phyloP scores from a whole-genome alignment of 2,797 vertebrate genomes.

The Menidia menidia region DNA sequence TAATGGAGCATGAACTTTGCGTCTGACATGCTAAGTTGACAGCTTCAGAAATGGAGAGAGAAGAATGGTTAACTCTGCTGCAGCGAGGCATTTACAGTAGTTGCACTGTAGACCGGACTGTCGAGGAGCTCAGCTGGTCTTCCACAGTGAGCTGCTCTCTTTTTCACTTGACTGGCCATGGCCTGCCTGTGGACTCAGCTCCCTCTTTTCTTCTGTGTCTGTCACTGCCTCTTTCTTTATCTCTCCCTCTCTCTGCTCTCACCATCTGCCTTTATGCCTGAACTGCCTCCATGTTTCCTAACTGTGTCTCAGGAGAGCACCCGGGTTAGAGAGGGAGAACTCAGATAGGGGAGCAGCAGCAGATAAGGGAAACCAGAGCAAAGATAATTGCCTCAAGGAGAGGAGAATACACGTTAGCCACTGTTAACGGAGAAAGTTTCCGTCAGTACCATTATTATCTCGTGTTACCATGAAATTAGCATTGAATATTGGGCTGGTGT shows the following conservation, averaged over 20 bases:
- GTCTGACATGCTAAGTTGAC: slow-evolving; percentile 1
- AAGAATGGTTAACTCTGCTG: slow-evolving; percentile 12
- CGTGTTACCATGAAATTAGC: background rate
- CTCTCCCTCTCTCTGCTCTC: slow-evolving; percentile 53
- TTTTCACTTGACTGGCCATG: slow-evolving; percentile 72
- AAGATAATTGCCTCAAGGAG: background rate
- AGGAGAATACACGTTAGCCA: background rate
- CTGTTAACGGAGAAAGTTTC: background rate
- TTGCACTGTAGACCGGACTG: slow-evolving; percentile 38
- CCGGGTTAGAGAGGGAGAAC: slow-evolving; percentile 19
- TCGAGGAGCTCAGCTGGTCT: slow-evolving; percentile 74
- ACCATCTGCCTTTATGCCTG: slow-evolving; percentile 76
- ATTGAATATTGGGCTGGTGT: background rate
- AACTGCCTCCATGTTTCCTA: slow-evolving; percentile 65
- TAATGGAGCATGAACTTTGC: slow-evolving; percentile 27
- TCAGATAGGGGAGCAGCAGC: slow-evolving; percentile 37
- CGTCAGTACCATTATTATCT: background rate
- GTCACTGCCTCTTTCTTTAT: slow-evolving; percentile 41
- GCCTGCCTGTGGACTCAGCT: slow-evolving; percentile 67
- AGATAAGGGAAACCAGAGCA: slow-evolving; percentile 10
- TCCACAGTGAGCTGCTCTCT: slow-evolving; percentile 58
- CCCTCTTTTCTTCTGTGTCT: slow-evolving; percentile 27
- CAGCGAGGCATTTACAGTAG: slow-evolving; percentile 53
- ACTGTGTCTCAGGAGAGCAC: slow-evolving; percentile 60
- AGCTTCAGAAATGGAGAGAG: slow-evolving; percentile 18